Conservation (phyloP, 1,140 invertebrate species). For the Drosophila sproati region DNA sequence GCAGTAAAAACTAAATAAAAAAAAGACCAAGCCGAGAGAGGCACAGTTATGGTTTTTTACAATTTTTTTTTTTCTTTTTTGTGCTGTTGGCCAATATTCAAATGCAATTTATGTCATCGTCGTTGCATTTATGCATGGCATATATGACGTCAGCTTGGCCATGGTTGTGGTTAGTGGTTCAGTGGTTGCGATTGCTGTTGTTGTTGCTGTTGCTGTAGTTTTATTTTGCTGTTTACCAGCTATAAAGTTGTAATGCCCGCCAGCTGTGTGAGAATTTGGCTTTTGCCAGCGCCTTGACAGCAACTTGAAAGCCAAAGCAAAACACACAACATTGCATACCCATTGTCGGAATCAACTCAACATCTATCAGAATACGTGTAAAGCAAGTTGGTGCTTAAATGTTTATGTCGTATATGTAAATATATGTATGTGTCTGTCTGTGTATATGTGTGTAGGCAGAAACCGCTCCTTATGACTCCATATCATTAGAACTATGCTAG, state of each 20-base stretch:
- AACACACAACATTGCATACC: neutral
- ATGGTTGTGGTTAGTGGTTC: constrained; percentile 62
- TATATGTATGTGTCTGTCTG: too few relatives aligned
- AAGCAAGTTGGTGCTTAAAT: constrained; percentile 24
- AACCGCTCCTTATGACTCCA: constrained; percentile 2
- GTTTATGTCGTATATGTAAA: neutral
- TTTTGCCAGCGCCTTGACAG: constrained; percentile 42
- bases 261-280: constrained; percentile 50
- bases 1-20: constrained; percentile 28
- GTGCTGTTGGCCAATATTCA: constrained; percentile 77
- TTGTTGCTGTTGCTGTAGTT: constrained; percentile 6
- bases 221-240: constrained; percentile 32
- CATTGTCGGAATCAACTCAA: constrained; percentile 29
- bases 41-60: constrained; percentile 42
- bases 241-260: constrained; percentile 53
- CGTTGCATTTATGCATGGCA: constrained; percentile 58
- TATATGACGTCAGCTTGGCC: constrained; percentile 75
- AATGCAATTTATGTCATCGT: constrained; percentile 81
- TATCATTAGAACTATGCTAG: too few relatives aligned
- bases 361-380: constrained; percentile 17
- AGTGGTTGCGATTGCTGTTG: constrained; percentile 14
- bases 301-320: constrained; percentile 31
- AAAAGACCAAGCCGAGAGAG: neutral
- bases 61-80: neutral
- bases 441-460: neutral